phyloP scores from a whole-genome alignment of 2,113 vertebrate genomes.

The Scophthalmus maximus region DNA sequence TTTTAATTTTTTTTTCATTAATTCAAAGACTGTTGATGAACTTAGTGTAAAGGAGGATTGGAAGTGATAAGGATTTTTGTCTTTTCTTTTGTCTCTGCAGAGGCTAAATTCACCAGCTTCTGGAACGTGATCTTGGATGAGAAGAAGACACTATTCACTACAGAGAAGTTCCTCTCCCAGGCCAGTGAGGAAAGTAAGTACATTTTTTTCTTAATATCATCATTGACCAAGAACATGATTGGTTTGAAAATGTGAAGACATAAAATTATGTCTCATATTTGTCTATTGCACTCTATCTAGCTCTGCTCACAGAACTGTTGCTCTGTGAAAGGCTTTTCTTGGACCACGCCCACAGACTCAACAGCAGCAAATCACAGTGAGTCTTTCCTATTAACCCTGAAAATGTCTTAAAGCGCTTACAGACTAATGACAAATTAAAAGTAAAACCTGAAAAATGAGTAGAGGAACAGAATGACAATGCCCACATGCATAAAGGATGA shows the following conservation, averaged over 20 bases:
- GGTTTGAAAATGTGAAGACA: neutral
- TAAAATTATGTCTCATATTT: neutral
- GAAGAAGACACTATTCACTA: slow-evolving; percentile 94
- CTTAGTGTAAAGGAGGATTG: neutral
- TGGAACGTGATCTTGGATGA: slow-evolving; percentile 96
- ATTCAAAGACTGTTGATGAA: neutral
- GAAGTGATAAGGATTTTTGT: neutral
- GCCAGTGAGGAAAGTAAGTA: slow-evolving; percentile 91
- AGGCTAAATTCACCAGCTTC: slow-evolving; percentile 88
- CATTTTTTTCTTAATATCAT: neutral
- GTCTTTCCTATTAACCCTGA: slow-evolving; percentile 62
- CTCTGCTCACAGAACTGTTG: slow-evolving; percentile 86
- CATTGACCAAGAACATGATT: neutral
- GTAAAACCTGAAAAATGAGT: too few species aligned
- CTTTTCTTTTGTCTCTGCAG: slow-evolving; percentile 82
- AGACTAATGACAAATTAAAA: too few species aligned
- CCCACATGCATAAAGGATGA: too few species aligned
- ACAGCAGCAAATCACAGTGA: slow-evolving; percentile 90
- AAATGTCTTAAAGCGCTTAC: neutral
- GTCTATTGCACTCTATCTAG: slow-evolving; percentile 39
- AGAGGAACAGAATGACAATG: too few species aligned
- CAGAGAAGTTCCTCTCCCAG: slow-evolving; percentile 94
- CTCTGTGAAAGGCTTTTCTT: slow-evolving; percentile 93
- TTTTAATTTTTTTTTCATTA: too few species aligned
- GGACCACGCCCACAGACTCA: slow-evolving; percentile 89